Evolutionary conservation across 1,140 invertebrate species (phyloP).

Genomic region (Conus betulinus): DNA sequence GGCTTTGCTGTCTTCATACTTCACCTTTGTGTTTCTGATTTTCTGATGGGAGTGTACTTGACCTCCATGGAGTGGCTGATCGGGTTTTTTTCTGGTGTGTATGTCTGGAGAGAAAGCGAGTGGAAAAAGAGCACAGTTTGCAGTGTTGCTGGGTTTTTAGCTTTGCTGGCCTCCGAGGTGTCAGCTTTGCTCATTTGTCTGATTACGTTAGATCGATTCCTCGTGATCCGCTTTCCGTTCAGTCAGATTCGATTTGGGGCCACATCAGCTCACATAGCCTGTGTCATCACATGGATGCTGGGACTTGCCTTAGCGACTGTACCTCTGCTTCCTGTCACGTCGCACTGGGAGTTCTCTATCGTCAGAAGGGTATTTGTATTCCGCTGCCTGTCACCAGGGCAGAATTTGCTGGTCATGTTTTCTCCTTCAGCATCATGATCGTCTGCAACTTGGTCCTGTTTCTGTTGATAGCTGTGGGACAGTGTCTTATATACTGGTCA

Average conservation of each 20-base stretch:
- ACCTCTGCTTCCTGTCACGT: neutral
- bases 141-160: conserved; percentile 56
- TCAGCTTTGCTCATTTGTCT: conserved; percentile 59
- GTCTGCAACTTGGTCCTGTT: neutral
- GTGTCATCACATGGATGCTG: neutral
- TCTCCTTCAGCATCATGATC: conserved; percentile 1
- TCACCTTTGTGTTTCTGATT: conserved; percentile 57
- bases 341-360: conserved; percentile 13
- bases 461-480: neutral
- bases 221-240: conserved; percentile 62
- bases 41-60: conserved; percentile 66
- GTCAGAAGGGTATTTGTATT: conserved; percentile 6
- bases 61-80: conserved; percentile 62
- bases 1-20: conserved; percentile 47
- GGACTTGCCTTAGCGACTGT: neutral
- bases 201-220: conserved; percentile 52
- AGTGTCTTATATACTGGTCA: neutral
- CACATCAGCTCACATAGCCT: conserved; percentile 25
- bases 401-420: neutral
- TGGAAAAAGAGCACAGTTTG: conserved; percentile 58
- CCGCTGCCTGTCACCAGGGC: neutral
- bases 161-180: conserved; percentile 57
- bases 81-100: conserved; percentile 57
- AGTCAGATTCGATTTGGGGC: conserved; percentile 36
- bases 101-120: conserved; percentile 46